A percentile compares a stretch with the other conserved stretches of the same genome.
Evolutionary conservation across 1,140 invertebrate genomes (phyloP).

Genomic region (Coelopa frigida): DNA sequence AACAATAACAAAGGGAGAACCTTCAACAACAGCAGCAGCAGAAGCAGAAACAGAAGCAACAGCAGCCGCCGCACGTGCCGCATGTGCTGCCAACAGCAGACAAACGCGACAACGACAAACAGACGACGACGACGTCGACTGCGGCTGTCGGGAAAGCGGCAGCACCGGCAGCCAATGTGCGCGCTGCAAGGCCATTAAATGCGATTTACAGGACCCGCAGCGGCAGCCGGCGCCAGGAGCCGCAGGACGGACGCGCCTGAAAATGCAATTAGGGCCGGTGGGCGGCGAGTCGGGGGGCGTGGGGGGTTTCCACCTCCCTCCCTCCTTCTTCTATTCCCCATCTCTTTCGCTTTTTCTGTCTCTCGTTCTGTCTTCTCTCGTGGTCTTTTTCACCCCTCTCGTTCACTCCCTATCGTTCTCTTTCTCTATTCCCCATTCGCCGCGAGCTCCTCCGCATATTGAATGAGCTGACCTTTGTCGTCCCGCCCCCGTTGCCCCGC

Average conservation of each 20-base stretch:
- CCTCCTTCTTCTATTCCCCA: too few relatives aligned
- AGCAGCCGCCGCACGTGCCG: slow-evolving; percentile 17
- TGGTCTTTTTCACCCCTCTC: not conserved
- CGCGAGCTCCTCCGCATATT: too few relatives aligned
- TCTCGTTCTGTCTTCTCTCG: not conserved
- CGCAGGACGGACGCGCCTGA: not conserved
- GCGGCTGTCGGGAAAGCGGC: too few relatives aligned
- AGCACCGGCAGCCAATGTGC: slow-evolving; percentile 22
- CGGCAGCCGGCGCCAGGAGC: not conserved
- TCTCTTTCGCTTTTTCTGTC: not conserved
- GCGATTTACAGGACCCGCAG: not conserved
- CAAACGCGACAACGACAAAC: slow-evolving; percentile 17
- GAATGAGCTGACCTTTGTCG: too few relatives aligned
- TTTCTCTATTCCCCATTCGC: too few relatives aligned
- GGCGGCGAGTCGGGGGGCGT: too few relatives aligned
- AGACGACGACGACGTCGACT: slow-evolving; percentile 40
- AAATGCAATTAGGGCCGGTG: not conserved
- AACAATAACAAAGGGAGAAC: not conserved
- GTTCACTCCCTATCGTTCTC: too few relatives aligned
- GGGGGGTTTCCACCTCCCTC: too few relatives aligned
- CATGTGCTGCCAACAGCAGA: slow-evolving; percentile 22
- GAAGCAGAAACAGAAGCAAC: not conserved
- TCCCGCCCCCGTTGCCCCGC: too few relatives aligned
- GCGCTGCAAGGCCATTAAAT: not conserved
- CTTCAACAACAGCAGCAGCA: not conserved